Base-by-base conservation (phyloP, 2,113 vertebrate genomes). In the Zosterops japonicus region DNA sequence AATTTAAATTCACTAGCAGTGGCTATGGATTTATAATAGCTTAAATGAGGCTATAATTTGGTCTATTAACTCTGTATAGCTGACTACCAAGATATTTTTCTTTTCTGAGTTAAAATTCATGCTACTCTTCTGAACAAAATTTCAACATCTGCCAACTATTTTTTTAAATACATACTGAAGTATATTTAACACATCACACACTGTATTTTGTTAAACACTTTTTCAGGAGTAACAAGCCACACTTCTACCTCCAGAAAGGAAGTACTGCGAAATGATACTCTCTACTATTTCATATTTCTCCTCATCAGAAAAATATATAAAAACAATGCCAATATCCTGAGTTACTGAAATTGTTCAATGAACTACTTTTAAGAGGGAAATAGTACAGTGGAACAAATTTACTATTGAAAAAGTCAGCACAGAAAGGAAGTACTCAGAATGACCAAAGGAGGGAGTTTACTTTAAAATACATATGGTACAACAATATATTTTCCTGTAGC, bases 21-120 rank as follows among this genome's bases (percentile, higher is more conserved):
- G 87, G 61, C 95, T 95, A 95, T 94, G 76, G 86, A 94, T 96
- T 93, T 92, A 89, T 95, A 97, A 94, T 89, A 94, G 80, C 68
- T 91, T 94, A 96, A 95, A 95, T 94, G 87, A 95, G 69, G 41
- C 72, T 94, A 77, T 95, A 92, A 94, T 97, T 92, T 93, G 89
- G 80, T 93, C 72, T 93, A 94, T 94, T 97, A 96, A 94, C 76
- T 93, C 93, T 64, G 80, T 91, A 75, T 60, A 93, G 93, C 80
- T 97, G 93, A 91, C 89, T 95, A 93, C 60, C 63, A 89, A 87
- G 83, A 82, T 87, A 80, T 87, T 88, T 94, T 90, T 88, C 67
- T 93, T 90, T 86, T 75, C 59, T 56, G 41, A 65, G 41, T 80
- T 17, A 88, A 94, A 85, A 85, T 28, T 71, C 52, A 33, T 44